Percentiles rank a stretch among this genome's conserved stretches.
Evolutionary conservation across 2,888 invertebrate genomes (phyloP).

Genomic region (Slavum lentiscoides): DNA sequence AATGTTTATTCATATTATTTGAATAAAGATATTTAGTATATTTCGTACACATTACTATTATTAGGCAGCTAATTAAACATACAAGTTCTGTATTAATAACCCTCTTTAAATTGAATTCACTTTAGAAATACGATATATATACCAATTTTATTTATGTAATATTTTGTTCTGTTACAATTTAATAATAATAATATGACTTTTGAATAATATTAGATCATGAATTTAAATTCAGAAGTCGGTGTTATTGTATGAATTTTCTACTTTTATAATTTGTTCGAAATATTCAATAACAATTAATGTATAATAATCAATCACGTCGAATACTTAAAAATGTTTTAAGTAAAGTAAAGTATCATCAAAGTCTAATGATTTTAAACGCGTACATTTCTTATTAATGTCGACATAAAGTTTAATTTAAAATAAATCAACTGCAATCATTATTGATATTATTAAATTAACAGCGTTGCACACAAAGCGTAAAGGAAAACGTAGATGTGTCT

Average conservation of each 20-base stretch:
- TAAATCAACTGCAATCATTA: too few species aligned
- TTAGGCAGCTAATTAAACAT: background rate
- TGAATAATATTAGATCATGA: background rate
- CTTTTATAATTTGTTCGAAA: background rate
- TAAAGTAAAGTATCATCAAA: too few species aligned
- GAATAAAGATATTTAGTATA: background rate
- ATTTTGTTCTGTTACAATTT: too few species aligned
- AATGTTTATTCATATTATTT: background rate
- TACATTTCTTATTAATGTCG: too few species aligned
- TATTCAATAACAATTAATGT: background rate
- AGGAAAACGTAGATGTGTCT: background rate
- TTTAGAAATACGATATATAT: too few species aligned
- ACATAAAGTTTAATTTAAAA: background rate
- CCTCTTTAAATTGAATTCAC: too few species aligned
- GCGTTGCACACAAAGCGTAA: too few species aligned
- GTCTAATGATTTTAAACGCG: too few species aligned
- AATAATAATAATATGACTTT: background rate
- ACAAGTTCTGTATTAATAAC: too few species aligned
- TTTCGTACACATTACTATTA: background rate
- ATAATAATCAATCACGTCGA: too few species aligned
- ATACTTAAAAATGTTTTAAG: too few species aligned
- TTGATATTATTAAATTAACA: background rate
- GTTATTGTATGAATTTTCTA: background rate
- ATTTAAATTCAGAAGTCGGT: background rate
- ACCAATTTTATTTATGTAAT: too few species aligned